A percentile compares a stretch with the other conserved stretches of the same genome.
Conservation (phyloP, 2,797 vertebrate species). For the Onychomys torridus region DNA sequence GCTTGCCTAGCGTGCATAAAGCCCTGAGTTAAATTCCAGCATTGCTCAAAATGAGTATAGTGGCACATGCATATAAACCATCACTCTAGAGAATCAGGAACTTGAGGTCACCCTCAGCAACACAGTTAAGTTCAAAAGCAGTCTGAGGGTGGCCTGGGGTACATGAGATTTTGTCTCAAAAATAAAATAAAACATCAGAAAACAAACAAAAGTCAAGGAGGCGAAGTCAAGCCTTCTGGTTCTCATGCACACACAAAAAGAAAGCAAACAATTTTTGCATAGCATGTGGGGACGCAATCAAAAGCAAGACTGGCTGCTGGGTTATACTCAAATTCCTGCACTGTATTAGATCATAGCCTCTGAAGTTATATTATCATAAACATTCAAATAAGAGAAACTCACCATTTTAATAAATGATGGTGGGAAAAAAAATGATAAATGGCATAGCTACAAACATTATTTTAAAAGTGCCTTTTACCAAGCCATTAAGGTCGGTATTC, state of each 20-base stretch:
- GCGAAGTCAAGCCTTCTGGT: background rate
- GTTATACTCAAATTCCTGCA: constrained; percentile 16
- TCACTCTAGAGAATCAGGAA: background rate
- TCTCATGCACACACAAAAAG: background rate
- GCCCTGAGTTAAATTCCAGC: background rate
- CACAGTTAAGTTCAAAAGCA: background rate
- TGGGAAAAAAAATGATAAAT: background rate
- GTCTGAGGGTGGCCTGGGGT: background rate
- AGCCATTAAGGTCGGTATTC: background rate
- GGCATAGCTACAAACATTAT: background rate
- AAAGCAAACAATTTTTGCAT: background rate
- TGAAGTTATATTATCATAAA: background rate
- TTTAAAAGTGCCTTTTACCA: background rate
- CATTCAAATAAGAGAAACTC: background rate
- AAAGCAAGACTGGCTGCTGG: background rate
- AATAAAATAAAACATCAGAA: background rate
- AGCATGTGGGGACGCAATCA: background rate
- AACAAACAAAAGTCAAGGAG: background rate
- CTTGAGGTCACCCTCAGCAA: background rate
- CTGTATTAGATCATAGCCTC: background rate
- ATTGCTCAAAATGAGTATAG: background rate
- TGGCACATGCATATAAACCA: background rate
- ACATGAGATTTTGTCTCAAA: background rate
- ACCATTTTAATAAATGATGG: constrained; percentile 6
- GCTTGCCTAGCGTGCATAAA: background rate